Base-by-base conservation (phyloP, 2,888 invertebrate genomes). In the Thereva unica region DNA sequence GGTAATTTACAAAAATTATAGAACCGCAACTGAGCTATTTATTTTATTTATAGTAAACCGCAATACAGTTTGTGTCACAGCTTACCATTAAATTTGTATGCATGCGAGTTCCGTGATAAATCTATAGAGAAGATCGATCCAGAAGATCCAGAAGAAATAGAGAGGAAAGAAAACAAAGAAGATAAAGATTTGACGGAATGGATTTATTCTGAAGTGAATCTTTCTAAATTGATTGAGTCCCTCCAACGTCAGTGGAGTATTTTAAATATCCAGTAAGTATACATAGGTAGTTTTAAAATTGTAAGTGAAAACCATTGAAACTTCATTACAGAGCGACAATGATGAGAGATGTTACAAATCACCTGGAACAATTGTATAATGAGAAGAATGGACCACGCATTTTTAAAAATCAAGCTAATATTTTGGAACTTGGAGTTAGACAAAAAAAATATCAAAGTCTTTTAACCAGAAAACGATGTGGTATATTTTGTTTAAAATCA, bases 61-160 rank as follows among this genome's bases (percentile, higher is more conserved):
- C 95, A 96, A 76, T 97, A 96, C 78, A 85, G 84, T 55, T 88
- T 97, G 84, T 95, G 96, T 0, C 84, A 87, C 73, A 94, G 95
- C 72, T 74, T 91, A 1, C 96, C 97, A 0, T 80, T 97, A 40
- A 93, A 93, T 80, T 83, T 97, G 9, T 96, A 89, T 79, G 82
- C 88, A 55, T 91, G 91, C 72, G 81, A 83, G 40, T 82, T 81
- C 68, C 75, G 76, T 0, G 82, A 4, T 74, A 70, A 64, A 78
- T 77, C 64, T 57, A 56, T 4, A 47, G 38, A 68, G 5, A 10
- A 53, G 42, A 0, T 35, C 4, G 37, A n/a, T n/a, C n/a, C n/a
- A n/a, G n/a, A 83, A 85, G 64, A 59, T 4, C 23, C 23, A 2
- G 69, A 64, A 5, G 65, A 52, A 1, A 8, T 1, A 10, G 38